Evolutionary conservation across 2,797 vertebrate species (phyloP).

Genomic region (Eulemur rubriventer): DNA sequence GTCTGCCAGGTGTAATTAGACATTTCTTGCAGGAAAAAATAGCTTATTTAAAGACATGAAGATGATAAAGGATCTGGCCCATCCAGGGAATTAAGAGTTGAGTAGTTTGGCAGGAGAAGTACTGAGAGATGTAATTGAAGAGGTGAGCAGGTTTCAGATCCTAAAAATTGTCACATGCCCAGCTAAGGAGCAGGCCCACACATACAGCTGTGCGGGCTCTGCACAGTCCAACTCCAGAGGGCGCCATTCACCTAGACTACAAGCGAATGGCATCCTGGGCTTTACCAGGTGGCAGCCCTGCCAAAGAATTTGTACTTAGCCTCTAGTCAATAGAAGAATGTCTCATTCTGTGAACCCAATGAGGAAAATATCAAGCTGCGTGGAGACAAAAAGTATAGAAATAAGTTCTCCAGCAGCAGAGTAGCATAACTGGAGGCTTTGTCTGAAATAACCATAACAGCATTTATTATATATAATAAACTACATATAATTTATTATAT

Average conservation of each 20-base stretch:
- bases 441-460: background rate
- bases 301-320: background rate
- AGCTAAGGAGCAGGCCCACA: background rate
- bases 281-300: background rate
- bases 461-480: background rate
- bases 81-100: background rate
- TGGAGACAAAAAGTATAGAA: background rate
- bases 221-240: background rate
- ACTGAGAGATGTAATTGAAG: background rate
- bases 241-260: background rate
- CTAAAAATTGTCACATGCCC: background rate
- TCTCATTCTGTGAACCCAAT: background rate
- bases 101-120: background rate
- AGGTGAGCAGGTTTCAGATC: background rate
- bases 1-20: background rate
- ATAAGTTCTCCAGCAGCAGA: background rate
- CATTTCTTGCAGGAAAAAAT: background rate
- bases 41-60: background rate
- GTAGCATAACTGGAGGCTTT: background rate
- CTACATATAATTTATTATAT: background rate
- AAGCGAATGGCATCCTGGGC: too few relatives aligned
- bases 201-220: background rate
- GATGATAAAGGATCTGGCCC: background rate
- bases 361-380: background rate
- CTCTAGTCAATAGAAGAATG: background rate